These are phyloP conservation scores for Ruditapes philippinarum DNA, from an alignment of 1,140 invertebrate species.

Conservation along the genomic window DNA sequence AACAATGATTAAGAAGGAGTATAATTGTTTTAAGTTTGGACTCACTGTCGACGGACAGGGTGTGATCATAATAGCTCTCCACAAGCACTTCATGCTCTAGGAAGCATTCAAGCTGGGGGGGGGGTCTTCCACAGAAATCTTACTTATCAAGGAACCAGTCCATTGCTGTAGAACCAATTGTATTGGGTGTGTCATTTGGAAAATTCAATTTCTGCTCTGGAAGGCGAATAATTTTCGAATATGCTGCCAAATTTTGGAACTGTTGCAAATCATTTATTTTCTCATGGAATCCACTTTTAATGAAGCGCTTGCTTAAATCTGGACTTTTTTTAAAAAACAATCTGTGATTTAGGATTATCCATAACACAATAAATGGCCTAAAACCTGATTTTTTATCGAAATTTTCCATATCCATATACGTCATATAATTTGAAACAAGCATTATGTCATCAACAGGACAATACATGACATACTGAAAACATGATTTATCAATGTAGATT, in stretches of 20 bases:
- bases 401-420: neutral
- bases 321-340: neutral
- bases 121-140: too few species aligned
- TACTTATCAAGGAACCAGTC: neutral
- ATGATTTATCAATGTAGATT: neutral
- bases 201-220: neutral
- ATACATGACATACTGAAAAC: neutral
- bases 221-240: neutral
- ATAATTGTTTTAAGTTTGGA: too few species aligned
- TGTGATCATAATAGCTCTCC: too few species aligned
- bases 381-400: neutral
- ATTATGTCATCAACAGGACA: neutral
- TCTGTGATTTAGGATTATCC: neutral
- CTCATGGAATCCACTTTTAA: neutral
- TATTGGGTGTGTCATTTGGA: neutral
- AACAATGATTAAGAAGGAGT: too few species aligned
- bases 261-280: neutral
- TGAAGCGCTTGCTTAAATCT: neutral
- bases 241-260: neutral
- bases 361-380: neutral
- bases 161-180: neutral
- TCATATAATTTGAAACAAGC: neutral
- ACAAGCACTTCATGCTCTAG: too few species aligned
- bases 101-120: too few species aligned
- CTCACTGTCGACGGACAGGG: too few species aligned